Evolutionary conservation across 1,140 invertebrate genomes (phyloP), one percentile per base, ranked within the genome.

Genomic region (Campoletis sonorensis): DNA sequence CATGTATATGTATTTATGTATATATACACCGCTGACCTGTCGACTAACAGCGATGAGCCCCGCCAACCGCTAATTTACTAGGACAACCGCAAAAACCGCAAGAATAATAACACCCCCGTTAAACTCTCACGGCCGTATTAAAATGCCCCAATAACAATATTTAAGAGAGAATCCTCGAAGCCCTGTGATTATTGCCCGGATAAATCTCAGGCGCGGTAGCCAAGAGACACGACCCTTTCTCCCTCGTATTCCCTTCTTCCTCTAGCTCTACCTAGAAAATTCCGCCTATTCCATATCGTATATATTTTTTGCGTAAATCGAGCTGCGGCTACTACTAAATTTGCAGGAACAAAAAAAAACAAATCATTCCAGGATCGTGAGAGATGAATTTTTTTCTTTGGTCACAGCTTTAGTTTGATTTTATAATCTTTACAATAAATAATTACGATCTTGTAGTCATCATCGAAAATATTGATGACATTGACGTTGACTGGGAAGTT

Each of bases 131-230:
- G 75, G 82, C 83, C 82, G 82, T 86, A 88, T 89, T 89, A 89
- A 88, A 89, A 89, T 87, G 83, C 85, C 27, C 87, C 84, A 89
- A 87, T 87, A 89, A 88, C 85, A 89, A 89, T 89, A 82, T 82
- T 89, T 85, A 85, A 75, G 76, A 76, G 71, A 23, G 71, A 27
- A 27, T 49, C 71, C 68, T 76, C 23, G 79, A 21, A 79, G 88
- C 83, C 86, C 87, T 87, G 86, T 88, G 86, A 90, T 89, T 90
- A 90, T 84, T 26, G 84, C 27, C 80, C 81, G 85, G 85, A 88
- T 89, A 89, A 89, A 89, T 89, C 88, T 89, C 83, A 78, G 61
- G 80, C 83, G 86, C 88, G 84, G 88, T 89, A 89, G 88, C 88
- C 67, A 54, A 27, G 58, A 67, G 61, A 67, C 21, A 67, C 1